Percentiles rank a stretch among this genome's conserved stretches.
Conservation (phyloP, 1,140 invertebrate species). For the Anoplolepis gracilipes region DNA sequence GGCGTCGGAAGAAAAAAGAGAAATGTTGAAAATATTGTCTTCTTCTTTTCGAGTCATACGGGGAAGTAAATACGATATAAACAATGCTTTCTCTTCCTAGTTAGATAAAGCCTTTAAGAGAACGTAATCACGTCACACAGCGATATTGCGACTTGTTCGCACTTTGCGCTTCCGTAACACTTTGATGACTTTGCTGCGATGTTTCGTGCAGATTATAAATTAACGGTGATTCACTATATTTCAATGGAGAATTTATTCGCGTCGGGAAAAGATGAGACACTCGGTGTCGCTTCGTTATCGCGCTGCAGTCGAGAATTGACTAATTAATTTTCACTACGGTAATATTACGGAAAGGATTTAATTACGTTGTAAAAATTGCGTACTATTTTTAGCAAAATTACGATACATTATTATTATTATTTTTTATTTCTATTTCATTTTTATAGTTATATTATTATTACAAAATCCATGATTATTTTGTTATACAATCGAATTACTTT, state of each 20-base stretch:
- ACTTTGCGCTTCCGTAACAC: conserved; percentile 4
- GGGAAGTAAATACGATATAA: conserved; percentile 29
- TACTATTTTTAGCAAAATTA: not conserved
- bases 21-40: not conserved
- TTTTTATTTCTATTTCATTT: not conserved
- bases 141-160: conserved; percentile 39
- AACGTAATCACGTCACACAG: conserved; percentile 21
- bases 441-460: not conserved
- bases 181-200: not conserved
- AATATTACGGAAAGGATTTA: not conserved
- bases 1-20: not conserved
- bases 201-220: conserved; percentile 39
- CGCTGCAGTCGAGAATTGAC: not conserved
- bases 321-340: conserved; percentile 5
- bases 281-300: conserved; percentile 28
- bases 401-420: too few relatives aligned
- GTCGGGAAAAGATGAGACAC: not conserved
- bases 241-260: conserved; percentile 22
- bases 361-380: not conserved
- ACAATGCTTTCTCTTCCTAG: conserved; percentile 51
- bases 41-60: too few relatives aligned
- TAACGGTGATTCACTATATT: conserved; percentile 25
- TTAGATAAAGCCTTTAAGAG: conserved; percentile 51
- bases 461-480: not conserved
- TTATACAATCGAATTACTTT: conserved; percentile 10